phyloP scores from a whole-genome alignment of 2,888 invertebrate genomes.

The Nebria salina region DNA sequence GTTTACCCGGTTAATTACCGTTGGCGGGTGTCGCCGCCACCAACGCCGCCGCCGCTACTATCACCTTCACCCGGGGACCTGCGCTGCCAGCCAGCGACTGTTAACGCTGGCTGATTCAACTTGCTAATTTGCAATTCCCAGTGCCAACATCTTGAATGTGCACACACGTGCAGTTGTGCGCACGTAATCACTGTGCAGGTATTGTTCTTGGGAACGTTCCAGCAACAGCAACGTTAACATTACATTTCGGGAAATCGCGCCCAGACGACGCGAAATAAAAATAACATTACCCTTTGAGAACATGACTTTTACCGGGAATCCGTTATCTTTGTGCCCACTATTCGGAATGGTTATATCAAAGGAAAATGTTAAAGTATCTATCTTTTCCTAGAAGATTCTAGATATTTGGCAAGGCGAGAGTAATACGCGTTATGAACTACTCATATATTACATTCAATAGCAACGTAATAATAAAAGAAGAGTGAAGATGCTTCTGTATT shows the following conservation, averaged over 20 bases:
- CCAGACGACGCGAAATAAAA: conserved; percentile 6
- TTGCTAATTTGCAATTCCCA: conserved; percentile 45
- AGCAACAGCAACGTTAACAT: not conserved
- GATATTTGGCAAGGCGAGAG: not conserved
- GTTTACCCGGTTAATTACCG: conserved; percentile 44
- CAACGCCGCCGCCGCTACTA: not conserved
- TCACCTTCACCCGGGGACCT: not conserved
- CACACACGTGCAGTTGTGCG: conserved; percentile 33
- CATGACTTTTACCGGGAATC: not conserved
- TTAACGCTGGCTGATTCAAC: conserved; percentile 39
- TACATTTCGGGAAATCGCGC: conserved; percentile 19
- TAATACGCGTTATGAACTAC: not conserved
- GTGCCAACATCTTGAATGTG: conserved; percentile 39
- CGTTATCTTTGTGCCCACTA: not conserved
- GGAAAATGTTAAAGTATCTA: no score
- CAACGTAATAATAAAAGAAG: not conserved
- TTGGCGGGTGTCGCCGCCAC: conserved; percentile 6
- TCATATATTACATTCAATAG: not conserved
- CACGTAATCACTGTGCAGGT: conserved; percentile 19
- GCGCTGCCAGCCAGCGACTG: conserved; percentile 6
- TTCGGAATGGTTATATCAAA: no score
- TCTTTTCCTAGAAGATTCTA: no score
- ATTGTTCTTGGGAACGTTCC: conserved; percentile 41
- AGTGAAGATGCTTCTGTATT: not conserved
- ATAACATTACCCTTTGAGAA: conserved; percentile 3